Evolutionary conservation across 2,797 vertebrate genomes (phyloP).

Genomic region (Aselliscus stoliczkanus): DNA sequence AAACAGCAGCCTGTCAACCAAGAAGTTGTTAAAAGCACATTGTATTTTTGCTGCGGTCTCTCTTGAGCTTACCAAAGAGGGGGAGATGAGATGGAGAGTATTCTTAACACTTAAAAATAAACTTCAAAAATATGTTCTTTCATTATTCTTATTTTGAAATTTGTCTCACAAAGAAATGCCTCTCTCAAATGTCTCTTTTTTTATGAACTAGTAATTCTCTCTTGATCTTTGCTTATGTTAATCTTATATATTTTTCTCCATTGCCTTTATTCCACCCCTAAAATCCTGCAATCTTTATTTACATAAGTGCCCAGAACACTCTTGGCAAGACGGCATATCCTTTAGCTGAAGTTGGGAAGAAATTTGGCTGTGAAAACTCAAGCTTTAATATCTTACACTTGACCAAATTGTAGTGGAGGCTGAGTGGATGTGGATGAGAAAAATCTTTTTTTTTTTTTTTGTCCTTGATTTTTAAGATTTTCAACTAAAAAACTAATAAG

Average conservation of each 20-base stretch:
- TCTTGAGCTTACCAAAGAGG: background rate
- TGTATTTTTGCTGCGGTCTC: background rate
- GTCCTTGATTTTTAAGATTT: background rate
- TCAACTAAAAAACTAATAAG: background rate
- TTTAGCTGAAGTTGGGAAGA: background rate
- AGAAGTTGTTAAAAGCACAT: background rate
- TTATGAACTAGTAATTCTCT: background rate
- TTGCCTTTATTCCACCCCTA: background rate
- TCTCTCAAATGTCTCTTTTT: background rate
- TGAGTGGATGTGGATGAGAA: background rate
- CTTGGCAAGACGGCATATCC: background rate
- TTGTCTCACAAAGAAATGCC: background rate
- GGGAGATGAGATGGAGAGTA: background rate
- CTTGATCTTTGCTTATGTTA: background rate
- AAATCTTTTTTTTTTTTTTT: background rate
- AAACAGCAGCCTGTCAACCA: background rate
- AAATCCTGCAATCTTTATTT: background rate
- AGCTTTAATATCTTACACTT: background rate
- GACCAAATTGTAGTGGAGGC: background rate
- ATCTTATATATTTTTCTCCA: background rate
- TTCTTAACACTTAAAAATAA: background rate
- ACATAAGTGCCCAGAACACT: background rate
- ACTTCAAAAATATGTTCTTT: background rate
- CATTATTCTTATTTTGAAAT: background rate
- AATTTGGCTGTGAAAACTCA: background rate